Evolutionary conservation across 2,888 invertebrate species (phyloP).

Genomic region (Cantharis lateralis): DNA sequence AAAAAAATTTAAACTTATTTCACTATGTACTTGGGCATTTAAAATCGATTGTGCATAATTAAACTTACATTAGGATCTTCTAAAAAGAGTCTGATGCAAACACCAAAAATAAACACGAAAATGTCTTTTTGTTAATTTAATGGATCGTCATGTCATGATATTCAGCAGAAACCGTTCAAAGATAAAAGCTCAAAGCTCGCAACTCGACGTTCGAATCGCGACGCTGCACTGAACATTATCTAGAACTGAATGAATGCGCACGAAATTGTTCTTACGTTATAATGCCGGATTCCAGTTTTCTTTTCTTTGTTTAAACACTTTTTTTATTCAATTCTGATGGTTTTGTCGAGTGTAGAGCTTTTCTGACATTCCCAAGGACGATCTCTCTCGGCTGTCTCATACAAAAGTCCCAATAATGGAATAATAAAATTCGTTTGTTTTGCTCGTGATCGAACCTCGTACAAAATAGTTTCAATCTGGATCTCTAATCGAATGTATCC

Average conservation of each 20-base stretch:
- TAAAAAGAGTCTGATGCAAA: background rate
- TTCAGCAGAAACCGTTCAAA: conserved; percentile 7
- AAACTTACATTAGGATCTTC: background rate
- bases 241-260: conserved; percentile 30
- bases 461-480: background rate
- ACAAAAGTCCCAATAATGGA: background rate
- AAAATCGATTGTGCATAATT: background rate
- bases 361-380: background rate
- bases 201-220: conserved; percentile 23
- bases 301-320: conserved; percentile 10
- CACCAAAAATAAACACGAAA: background rate
- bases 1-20: background rate
- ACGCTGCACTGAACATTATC: conserved; percentile 31
- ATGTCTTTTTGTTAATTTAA: background rate
- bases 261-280: conserved; percentile 24
- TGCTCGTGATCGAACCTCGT: background rate
- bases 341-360: background rate
- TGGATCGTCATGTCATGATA: background rate
- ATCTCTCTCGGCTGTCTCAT: background rate
- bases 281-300: conserved; percentile 19
- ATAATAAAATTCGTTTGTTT: background rate
- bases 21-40: background rate
- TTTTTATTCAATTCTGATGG: conserved; percentile 9
- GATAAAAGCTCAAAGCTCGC: conserved; percentile 25
- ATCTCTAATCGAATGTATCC: background rate